Percentiles rank a stretch among this genome's conserved stretches.
Conservation (phyloP, 2,888 invertebrate species). For the Caenorhabditis sp. region DNA sequence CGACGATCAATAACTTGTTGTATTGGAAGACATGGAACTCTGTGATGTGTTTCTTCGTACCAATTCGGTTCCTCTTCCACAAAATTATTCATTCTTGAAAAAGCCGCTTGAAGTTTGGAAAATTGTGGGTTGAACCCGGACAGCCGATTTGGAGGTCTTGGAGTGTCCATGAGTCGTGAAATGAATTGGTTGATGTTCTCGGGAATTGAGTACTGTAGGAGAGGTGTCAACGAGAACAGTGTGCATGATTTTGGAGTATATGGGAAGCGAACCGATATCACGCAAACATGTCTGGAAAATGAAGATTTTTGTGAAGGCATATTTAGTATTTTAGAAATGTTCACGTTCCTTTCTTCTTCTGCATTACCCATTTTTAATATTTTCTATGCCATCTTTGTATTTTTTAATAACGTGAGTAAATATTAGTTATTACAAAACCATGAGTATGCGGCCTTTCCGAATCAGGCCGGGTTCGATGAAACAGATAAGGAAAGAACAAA, state of each 20-base stretch:
- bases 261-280: constrained; percentile 64
- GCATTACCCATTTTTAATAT: too few species aligned
- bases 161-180: constrained; percentile 28
- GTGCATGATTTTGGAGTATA: constrained; percentile 59
- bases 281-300: constrained; percentile 64
- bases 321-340: too few species aligned
- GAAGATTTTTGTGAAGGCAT: too few species aligned
- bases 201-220: constrained; percentile 66
- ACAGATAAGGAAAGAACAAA: too few species aligned
- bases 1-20: too few species aligned
- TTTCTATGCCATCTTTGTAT: too few species aligned
- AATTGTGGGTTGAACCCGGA: constrained; percentile 49
- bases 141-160: constrained; percentile 31
- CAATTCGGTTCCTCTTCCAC: constrained; percentile 54
- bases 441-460: too few species aligned
- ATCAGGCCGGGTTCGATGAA: too few species aligned
- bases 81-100: constrained; percentile 46
- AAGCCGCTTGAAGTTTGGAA: constrained; percentile 48
- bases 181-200: constrained; percentile 59
- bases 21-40: constrained; percentile 3
- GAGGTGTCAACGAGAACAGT: constrained; percentile 58
- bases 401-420: too few species aligned
- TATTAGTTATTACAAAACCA: too few species aligned
- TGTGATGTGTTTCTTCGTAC: constrained; percentile 33
- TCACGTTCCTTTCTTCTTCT: too few species aligned